Evolutionary conservation across 2,113 vertebrate genomes (phyloP), one percentile per base, ranked within the genome.

Genomic region (Notarius lentiginosus): DNA sequence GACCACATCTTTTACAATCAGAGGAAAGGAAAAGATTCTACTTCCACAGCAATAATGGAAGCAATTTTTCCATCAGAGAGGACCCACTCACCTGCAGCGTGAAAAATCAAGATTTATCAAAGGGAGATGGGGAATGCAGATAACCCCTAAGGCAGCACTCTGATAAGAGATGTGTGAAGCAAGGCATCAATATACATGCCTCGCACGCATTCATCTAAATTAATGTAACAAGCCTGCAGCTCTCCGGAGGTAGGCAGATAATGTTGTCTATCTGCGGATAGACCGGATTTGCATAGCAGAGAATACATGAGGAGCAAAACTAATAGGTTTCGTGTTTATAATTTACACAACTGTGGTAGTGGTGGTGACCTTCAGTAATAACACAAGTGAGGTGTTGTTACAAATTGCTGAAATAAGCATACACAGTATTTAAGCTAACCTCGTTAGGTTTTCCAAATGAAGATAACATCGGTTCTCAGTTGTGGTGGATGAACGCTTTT

Each of bases 31-130:
- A 86, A 72, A 82, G 68, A 79, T 84, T 87, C 51, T 87, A 72
- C 81, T 76, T 83, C 51, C 8, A 34, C 73, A 79, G 81, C 86
- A 87, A 79, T 66, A 83, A 87, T 24, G 81, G 76, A 87, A 79
- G 72, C 86, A 68, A 77, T 79, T 84, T 73, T 87, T 82, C 86
- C 86, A 87, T 87, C 86, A 87, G 70, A 73, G 49, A 83, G 80
- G 65, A 81, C 61, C 63, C 49, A 18, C 72, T 87, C 72, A 87
- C 86, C 86, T 83, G 27, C 86, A 79, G 86, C 51, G 73, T 87
- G 81, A 82, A 87, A 87, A 87, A 87, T 87, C 86, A 84, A 55
- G 86, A 87, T 87, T 87, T 87, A 87, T 87, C 86, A 87, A 87
- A 87, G 81, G 49, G 68, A 47, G 49, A 55, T 66, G 63, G 70